Evolutionary conservation across 2,797 vertebrate species (phyloP), one percentile per base, ranked within the genome.

Genomic region (Taenioides sp.): DNA sequence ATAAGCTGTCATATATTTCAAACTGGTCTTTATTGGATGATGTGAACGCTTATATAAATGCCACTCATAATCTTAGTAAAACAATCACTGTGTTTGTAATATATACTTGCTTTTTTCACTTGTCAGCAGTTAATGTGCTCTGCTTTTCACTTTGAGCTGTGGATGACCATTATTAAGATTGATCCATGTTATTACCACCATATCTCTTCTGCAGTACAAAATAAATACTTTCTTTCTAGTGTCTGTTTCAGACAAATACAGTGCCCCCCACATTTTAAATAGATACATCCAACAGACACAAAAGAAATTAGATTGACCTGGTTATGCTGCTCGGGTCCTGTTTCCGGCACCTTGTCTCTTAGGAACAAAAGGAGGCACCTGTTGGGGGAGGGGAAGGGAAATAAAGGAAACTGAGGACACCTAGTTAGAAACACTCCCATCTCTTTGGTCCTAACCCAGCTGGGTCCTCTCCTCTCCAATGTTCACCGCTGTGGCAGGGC

Each of bases 391-490:
- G 49, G 60, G 47, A 25, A 54, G 20, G 28, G 31, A 67, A 69
- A 58, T 50, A 25, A 43, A 62, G 67, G 50, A 63, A 69, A 79
- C 76, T 58, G 67, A 78, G 68, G 76, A 78, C 58, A 23, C 34
- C 57, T 75, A 27, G 63, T 65, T 65, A 65, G 17, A 11, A 65
- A 22, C 20, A n/a, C 50, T 43, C 37, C 37, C 62, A 23, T 14
- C 16, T 28, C 47, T 52, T 50, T 67, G 70, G 71, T 54, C 73
- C 57, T 34, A 17, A 14, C 68, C 76, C 77, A 79, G 88, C 82
- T 86, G 81, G 66, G 79, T 79, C 76, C 75, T 23, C 69, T 78
- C 70, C 65, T 81, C 71, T 76, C 70, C 65, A 60, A n/a, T 43
- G 60, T 70, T 65, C 76, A 55, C 69, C 20, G 55, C 47, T 72